Evolutionary conservation across 2,888 invertebrate genomes (phyloP).

Genomic region (Morinoia aosen): DNA sequence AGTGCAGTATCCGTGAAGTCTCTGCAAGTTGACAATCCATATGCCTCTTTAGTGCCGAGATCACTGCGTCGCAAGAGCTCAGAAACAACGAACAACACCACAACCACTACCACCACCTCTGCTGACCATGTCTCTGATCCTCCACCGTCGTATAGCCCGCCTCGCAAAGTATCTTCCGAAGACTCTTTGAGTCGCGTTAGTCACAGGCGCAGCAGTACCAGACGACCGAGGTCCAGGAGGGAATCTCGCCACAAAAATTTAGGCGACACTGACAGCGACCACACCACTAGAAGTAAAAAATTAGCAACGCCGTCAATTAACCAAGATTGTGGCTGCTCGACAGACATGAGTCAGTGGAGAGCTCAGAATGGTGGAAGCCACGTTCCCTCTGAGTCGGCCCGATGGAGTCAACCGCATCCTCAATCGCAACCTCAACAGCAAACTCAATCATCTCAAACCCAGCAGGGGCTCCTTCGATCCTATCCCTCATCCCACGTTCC

Average conservation of each 20-base stretch:
- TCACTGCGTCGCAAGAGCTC: constrained; percentile 32
- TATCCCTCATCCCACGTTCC: background rate
- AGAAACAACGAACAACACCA: constrained; percentile 18
- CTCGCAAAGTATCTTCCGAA: constrained; percentile 27
- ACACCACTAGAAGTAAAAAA: background rate
- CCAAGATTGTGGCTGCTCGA: constrained; percentile 2
- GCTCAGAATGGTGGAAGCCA: constrained; percentile 9
- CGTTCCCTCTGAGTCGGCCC: background rate
- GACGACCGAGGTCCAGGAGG: constrained; percentile 19
- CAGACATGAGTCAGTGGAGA: constrained; percentile 44
- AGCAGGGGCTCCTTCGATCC: constrained; percentile 1
- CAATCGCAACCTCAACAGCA: background rate
- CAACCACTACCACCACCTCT: background rate
- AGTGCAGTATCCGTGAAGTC: background rate
- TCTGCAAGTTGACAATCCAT: constrained; percentile 20
- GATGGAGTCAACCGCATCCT: constrained; percentile 7
- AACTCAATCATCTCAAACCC: constrained; percentile 13
- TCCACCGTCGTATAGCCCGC: constrained; percentile 49
- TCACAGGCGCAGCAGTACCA: constrained; percentile 22
- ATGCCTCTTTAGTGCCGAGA: constrained; percentile 12
- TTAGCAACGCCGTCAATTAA: background rate
- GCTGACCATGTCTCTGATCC: constrained; percentile 34
- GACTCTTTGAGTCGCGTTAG: background rate
- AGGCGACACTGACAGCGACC: constrained; percentile 37
- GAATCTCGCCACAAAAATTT: constrained; percentile 28